Evolutionary conservation across 2,888 invertebrate genomes (phyloP).

Genomic region (Andrena bucephala): DNA sequence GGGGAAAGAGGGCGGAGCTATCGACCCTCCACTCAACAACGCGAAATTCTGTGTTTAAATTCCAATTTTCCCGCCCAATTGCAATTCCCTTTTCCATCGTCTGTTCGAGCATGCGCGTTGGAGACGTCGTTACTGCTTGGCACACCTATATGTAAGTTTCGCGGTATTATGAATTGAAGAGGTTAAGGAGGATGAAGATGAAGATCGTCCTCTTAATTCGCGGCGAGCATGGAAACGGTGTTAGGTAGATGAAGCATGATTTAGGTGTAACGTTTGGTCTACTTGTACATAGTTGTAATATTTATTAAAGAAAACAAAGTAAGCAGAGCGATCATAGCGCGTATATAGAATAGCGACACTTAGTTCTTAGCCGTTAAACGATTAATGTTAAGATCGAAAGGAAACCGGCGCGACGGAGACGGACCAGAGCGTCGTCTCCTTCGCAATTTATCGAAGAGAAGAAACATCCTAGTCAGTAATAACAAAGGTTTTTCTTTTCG

Average conservation of each 20-base stretch:
- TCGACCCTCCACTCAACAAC: too few species aligned
- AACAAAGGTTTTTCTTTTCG: slow-evolving; percentile 70
- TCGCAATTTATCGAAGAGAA: slow-evolving; percentile 50
- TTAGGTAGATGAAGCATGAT: slow-evolving; percentile 57
- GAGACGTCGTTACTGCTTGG: too few species aligned
- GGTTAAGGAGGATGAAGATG: neutral
- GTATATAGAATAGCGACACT: slow-evolving; percentile 72
- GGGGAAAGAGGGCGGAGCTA: too few species aligned
- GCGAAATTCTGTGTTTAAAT: too few species aligned
- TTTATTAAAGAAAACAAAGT: slow-evolving; percentile 77
- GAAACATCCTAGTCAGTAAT: slow-evolving; percentile 81
- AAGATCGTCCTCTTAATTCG: slow-evolving; percentile 13
- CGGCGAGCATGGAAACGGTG: slow-evolving; percentile 39
- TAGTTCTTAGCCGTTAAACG: slow-evolving; percentile 71
- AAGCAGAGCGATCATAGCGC: slow-evolving; percentile 71
- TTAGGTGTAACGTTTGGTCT: slow-evolving; percentile 63
- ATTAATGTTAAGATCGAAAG: slow-evolving; percentile 55
- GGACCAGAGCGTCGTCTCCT: slow-evolving; percentile 36
- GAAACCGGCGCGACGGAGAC: slow-evolving; percentile 25
- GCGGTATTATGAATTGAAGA: slow-evolving; percentile 8
- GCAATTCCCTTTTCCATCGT: too few species aligned
- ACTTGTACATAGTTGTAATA: slow-evolving; percentile 84
- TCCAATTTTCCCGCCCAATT: too few species aligned
- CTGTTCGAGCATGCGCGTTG: too few species aligned
- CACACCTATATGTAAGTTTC: neutral